A percentile compares a stretch with the other conserved stretches of the same genome.
Conservation (phyloP, 2,888 invertebrate genomes). For the Cosmia pyralina region DNA sequence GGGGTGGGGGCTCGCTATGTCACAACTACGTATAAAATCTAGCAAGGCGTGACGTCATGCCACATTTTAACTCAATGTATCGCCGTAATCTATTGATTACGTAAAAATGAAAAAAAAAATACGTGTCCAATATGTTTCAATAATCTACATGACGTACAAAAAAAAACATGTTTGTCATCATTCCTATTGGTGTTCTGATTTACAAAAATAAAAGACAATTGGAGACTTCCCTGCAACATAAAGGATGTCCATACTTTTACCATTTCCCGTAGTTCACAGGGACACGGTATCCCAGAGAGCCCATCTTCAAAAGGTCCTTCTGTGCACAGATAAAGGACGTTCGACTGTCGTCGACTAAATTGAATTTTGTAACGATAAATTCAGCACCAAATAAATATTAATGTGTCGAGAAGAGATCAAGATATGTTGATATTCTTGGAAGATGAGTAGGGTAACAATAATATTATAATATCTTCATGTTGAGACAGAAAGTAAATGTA, state of each 20-base stretch:
- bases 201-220: background rate
- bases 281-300: slow-evolving; percentile 82
- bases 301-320: slow-evolving; percentile 89
- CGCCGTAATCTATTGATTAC: too few relatives aligned
- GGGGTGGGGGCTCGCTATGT: too few relatives aligned
- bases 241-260: slow-evolving; percentile 74
- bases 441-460: slow-evolving; percentile 19
- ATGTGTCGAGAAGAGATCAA: slow-evolving; percentile 73
- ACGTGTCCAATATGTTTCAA: too few relatives aligned
- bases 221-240: background rate
- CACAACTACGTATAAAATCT: too few relatives aligned
- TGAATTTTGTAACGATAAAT: slow-evolving; percentile 87
- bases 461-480: slow-evolving; percentile 9
- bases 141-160: too few relatives aligned
- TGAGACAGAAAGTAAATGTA: slow-evolving; percentile 1
- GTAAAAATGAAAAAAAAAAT: too few relatives aligned
- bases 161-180: too few relatives aligned
- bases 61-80: too few relatives aligned
- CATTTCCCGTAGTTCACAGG: slow-evolving; percentile 74
- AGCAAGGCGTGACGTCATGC: too few relatives aligned
- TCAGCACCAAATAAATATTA: slow-evolving; percentile 82
- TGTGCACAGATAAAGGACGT: slow-evolving; percentile 89
- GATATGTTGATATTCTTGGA: slow-evolving; percentile 62
- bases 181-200: too few relatives aligned
- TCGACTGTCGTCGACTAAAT: slow-evolving; percentile 87